phyloP scores from a whole-genome alignment of 2,888 invertebrate genomes.

The Aleiodes leptofemur region DNA sequence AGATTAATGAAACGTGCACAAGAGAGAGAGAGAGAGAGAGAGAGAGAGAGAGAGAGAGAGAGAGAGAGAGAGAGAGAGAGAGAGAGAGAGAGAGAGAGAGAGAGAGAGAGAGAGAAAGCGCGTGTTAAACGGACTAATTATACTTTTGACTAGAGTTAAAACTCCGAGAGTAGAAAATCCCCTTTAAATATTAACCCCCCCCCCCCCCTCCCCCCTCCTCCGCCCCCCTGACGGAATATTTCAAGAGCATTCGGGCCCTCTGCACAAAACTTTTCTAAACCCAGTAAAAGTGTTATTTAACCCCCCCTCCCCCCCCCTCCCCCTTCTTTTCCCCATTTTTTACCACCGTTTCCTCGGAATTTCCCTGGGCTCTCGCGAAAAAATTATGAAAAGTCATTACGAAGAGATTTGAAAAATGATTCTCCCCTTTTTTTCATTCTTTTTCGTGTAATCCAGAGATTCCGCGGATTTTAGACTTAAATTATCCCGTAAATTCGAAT shows the following conservation, averaged over 20 bases:
- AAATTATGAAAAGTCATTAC: too few species aligned
- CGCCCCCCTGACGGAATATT: constrained; percentile 38
- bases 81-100: constrained; percentile 4
- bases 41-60: constrained; percentile 11
- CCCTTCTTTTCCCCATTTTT: too few species aligned
- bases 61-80: constrained; percentile 14
- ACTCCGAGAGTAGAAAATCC: constrained; percentile 4
- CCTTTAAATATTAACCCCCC: too few species aligned
- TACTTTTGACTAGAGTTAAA: constrained; percentile 43
- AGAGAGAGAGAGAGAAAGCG: constrained; percentile 10
- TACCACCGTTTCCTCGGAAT: too few species aligned
- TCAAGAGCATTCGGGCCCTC: constrained; percentile 6
- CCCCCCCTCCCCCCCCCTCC: too few species aligned
- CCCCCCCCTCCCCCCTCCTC: too few species aligned
- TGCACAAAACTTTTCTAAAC: background rate
- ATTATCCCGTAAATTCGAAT: background rate
- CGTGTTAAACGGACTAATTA: constrained; percentile 45
- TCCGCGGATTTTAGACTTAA: background rate
- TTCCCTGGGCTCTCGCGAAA: too few species aligned
- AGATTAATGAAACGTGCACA: background rate
- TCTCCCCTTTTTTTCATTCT: background rate
- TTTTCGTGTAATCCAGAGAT: background rate
- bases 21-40: constrained; percentile 10
- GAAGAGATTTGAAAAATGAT: background rate
- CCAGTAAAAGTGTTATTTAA: too few species aligned